Evolutionary conservation across 2,797 vertebrate genomes (phyloP), one percentile per base, ranked within the genome.

Genomic region (Leptatherina wallacei): DNA sequence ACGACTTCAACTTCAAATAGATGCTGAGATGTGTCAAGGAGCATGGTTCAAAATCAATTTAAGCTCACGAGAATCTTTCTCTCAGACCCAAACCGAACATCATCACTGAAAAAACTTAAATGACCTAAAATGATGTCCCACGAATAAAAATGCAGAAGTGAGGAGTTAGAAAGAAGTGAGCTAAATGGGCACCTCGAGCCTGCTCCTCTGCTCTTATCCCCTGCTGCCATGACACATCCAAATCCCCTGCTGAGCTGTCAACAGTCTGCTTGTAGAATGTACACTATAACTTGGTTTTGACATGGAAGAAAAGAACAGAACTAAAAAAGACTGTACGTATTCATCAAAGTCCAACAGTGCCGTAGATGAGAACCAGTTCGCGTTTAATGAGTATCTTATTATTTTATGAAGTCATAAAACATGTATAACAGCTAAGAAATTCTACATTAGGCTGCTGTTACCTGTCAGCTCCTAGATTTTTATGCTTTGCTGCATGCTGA

Each of bases 371-470:
- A 75, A 59, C 61, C 52, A 63, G n/a, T 11, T 42, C 4, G 22
- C 38, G 33, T 58, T 66, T 10, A 38, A 36, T 61, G 24, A 69
- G 12, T 32, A 40, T 47, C 56, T 70, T 27, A 75, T 68, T 56
- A 65, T 82, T 80, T 80, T 16, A 68, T 59, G 35, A 56, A 64
- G 38, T 47, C 58, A 65, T 78, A 61, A 72, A 83, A 79, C 38
- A 66, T 71, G 36, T 29, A 71, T 61, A 24, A 55, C 4, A 61
- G 52, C 29, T 74, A 14, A 77, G 33, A 76, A 77, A 71, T 73
- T 74, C 64, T 40, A 44, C 27, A 71, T 65, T 40, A 57, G 11
- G 12, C 14, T 51, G 35, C 2, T 13, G 29, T 59, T 32, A 59
- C 40, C 60, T 81, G 44, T 44, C 6, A 67, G 8, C 20, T 40